Conservation (phyloP, 2,797 vertebrate species). For the Fistularia commersonii region DNA sequence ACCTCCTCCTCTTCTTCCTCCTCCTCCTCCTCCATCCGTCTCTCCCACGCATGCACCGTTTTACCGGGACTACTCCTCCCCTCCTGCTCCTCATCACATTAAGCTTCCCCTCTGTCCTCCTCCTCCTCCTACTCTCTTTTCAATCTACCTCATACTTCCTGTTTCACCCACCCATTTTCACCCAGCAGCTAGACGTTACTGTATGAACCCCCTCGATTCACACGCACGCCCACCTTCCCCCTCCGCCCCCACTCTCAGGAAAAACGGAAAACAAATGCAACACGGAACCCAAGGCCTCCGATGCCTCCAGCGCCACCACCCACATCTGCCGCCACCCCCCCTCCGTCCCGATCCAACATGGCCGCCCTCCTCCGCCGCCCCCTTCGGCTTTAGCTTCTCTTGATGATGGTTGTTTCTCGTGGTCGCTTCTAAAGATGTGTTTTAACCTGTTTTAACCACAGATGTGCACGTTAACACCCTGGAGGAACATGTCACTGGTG, state of each 20-base stretch:
- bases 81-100: conserved; percentile 28
- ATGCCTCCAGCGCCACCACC: no score
- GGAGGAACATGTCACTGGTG: conserved; percentile 48
- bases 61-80: no score
- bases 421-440: conserved; percentile 64
- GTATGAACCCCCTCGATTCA: conserved; percentile 37
- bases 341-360: conserved; percentile 79
- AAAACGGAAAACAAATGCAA: conserved; percentile 57
- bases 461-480: conserved; percentile 60
- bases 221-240: conserved; percentile 23
- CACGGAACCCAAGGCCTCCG: conserved; percentile 60
- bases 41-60: conserved; percentile 6
- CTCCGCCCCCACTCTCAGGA: conserved; percentile 59
- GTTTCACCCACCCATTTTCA: conserved; percentile 33
- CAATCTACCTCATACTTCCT: conserved; percentile 51
- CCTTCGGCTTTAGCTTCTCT: conserved; percentile 56
- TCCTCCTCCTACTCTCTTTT: conserved; percentile 34
- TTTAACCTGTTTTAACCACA: conserved; percentile 64
- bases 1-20: conserved; percentile 6
- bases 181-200: conserved; percentile 44
- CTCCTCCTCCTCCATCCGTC: background rate
- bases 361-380: conserved; percentile 65
- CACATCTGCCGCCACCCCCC: no score
- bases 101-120: conserved; percentile 30
- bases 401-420: conserved; percentile 62